These are phyloP conservation scores for Geopemphigus sp. DNA, from an alignment of 1,140 invertebrate species.

Conservation along the genomic window DNA sequence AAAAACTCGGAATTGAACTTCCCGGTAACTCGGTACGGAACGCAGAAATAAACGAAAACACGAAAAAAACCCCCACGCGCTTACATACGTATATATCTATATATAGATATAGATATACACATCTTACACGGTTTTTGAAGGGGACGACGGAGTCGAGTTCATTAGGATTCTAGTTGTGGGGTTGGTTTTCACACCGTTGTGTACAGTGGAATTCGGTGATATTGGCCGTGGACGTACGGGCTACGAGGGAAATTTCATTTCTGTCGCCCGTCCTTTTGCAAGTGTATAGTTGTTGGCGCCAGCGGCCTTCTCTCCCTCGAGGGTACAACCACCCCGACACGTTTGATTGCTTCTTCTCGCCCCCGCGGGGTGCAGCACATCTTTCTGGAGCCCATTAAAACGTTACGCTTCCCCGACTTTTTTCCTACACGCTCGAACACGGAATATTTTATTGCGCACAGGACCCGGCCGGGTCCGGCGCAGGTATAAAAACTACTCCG, in stretches of 20 bases:
- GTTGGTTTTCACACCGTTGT: slow-evolving; percentile 44
- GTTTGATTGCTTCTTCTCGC: slow-evolving; percentile 49
- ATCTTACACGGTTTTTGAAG: slow-evolving; percentile 26
- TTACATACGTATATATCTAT: too few species aligned
- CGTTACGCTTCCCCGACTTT: slow-evolving; percentile 40
- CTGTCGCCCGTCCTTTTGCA: slow-evolving; percentile 44
- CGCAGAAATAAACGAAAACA: not conserved
- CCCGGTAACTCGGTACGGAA: not conserved
- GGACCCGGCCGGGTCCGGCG: not conserved
- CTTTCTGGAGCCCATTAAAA: slow-evolving; percentile 47
- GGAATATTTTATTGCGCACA: slow-evolving; percentile 37
- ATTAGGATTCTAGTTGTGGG: slow-evolving; percentile 46
- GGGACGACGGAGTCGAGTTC: slow-evolving; percentile 18
- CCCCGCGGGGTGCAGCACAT: slow-evolving; percentile 28
- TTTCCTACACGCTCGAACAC: slow-evolving; percentile 22
- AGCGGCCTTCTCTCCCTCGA: slow-evolving; percentile 39
- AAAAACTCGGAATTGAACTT: too few species aligned
- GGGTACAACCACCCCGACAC: slow-evolving; percentile 31
- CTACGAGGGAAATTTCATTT: slow-evolving; percentile 43
- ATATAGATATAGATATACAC: too few species aligned
- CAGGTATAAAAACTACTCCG: slow-evolving; percentile 38
- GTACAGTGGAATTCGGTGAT: slow-evolving; percentile 33
- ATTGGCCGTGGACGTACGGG: slow-evolving; percentile 17
- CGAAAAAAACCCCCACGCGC: too few species aligned
- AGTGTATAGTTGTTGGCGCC: slow-evolving; percentile 28